Evolutionary conservation across 2,888 invertebrate species (phyloP), one percentile per base, ranked within the genome.

Genomic region (Thymelicus acteon): DNA sequence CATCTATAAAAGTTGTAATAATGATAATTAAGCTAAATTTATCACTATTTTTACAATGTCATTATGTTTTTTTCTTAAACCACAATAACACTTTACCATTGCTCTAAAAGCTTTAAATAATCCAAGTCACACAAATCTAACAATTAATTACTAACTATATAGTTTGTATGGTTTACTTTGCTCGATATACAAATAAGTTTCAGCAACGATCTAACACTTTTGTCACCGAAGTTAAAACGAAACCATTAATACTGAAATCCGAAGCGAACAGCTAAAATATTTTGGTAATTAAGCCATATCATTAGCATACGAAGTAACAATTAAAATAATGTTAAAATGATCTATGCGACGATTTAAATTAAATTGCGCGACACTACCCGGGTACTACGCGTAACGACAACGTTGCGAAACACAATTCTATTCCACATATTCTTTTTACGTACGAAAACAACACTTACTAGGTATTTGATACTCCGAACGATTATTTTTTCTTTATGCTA

Each of bases 1-100:
- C 93, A 92, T 93, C 93, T 93, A 93, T 93, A 93, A 93, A 93
- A 93, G 91, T 93, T 91, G 91, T 92, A 92, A 92, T 93, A 92
- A 92, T 92, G 87, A 92, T 92, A 93, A 92, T 93, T 93, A 93
- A 91, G 91, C 93, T 93, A 93, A 91, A 86, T 88, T 92, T 93
- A 92, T 90, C 87, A 92, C 93, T 93, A 93, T 92, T 92, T 92
- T 88, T 93, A 93, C 93, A 93, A 92, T 92, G 93, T 93, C 93
- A 93, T 93, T 90, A 93, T 93, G 92, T 92, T 91, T 90, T 81
- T 86, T 85, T 84, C 91, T 90, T 93, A 91, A 90, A 92, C 91
- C 92, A 93, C 93, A 93, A 93, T 88, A 93, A 93, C 93, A 93
- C 93, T 89, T 89, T 92, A 91, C 86, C 85, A 85, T 83, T 88